Conservation (phyloP, 64 coral and sea anemone species). For the Dendronephthya gigantea region DNA sequence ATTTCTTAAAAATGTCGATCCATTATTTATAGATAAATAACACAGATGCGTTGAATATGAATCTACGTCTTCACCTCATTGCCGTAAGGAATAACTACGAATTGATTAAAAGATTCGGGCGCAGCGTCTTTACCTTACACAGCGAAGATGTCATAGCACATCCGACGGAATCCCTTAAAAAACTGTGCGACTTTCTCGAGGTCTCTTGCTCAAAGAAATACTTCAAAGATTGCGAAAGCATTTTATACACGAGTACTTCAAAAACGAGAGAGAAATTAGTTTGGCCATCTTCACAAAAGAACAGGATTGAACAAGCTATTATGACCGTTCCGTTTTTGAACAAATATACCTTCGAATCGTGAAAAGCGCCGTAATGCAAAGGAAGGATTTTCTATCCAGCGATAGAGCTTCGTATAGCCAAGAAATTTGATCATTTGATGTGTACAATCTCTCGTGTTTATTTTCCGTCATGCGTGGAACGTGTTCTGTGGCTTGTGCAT, state of each 20-base stretch:
- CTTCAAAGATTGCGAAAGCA: slow-evolving; percentile 55
- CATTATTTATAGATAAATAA: not conserved
- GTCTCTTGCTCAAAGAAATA: slow-evolving; percentile 45
- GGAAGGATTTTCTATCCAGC: not conserved
- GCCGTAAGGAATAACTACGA: slow-evolving; percentile 16
- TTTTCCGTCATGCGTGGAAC: too few species aligned
- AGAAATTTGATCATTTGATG: too few species aligned
- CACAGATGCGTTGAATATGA: not conserved
- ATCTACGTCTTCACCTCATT: not conserved
- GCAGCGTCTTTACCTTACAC: slow-evolving; percentile 38
- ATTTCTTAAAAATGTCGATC: too few species aligned
- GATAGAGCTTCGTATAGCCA: too few species aligned
- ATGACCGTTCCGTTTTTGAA: slow-evolving; percentile 32
- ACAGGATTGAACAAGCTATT: slow-evolving; percentile 36
- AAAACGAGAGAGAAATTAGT: slow-evolving; percentile 40
- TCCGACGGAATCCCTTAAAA: slow-evolving; percentile 12
- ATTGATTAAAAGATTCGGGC: not conserved
- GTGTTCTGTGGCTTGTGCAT: not conserved
- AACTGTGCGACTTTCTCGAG: slow-evolving; percentile 54
- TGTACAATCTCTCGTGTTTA: too few species aligned
- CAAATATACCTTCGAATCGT: slow-evolving; percentile 44
- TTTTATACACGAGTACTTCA: slow-evolving; percentile 43
- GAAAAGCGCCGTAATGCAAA: not conserved
- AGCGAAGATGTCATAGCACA: slow-evolving; percentile 46
- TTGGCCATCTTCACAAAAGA: slow-evolving; percentile 43